Base-by-base conservation (phyloP, 2,888 invertebrate species). In the Halocaridina rubra region DNA sequence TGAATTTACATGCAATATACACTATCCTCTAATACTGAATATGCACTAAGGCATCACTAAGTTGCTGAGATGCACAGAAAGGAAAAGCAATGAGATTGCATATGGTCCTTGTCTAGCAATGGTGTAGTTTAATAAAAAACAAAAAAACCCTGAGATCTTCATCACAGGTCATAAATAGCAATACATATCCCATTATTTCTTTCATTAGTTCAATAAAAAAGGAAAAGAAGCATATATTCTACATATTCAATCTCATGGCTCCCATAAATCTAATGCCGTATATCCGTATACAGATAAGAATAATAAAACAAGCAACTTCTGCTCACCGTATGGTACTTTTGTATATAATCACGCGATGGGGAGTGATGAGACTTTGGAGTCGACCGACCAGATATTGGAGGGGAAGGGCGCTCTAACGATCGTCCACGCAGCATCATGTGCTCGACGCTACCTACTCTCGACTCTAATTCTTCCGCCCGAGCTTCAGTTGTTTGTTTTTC, bases 401-500 rank as follows among this genome's bases (percentile, higher is more conserved):
- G 89, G n/a, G 90, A 89, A 72, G 84, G 84, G 7, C 84, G 86
- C 10, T 87, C 88, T 32, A 88, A 61, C 0, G 97, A 96, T 89
- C 97, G 94, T 88, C 93, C 96, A 61, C 89, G 89, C 29, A 89
- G 81, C 85, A 89, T 89, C 94, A 97, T 96, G 91, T 97, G 97
- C 91, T 98, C 98, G 92, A 98, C 94, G 92, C 97, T 97, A 89
- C 97, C 98, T 89, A 98, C 97, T 90, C 98, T 94, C 88, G 97
- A 98, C 92, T 99, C 99, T 88, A 99, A 92, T 91, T 99, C 99
- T 92, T 99, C 99, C 0, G 99, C 99, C 69, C 98, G 92, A 4
- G 98, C 97, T 92, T 99, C 99, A 0, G 99, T 97, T 91, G 94
- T 97, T 92, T 97, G 97, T 91, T 98, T 98, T 92, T 98, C 98